Percentiles rank a stretch among this genome's conserved stretches.
Evolutionary conservation across 2,113 vertebrate genomes (phyloP).

Genomic region (Mastomys coucha): DNA sequence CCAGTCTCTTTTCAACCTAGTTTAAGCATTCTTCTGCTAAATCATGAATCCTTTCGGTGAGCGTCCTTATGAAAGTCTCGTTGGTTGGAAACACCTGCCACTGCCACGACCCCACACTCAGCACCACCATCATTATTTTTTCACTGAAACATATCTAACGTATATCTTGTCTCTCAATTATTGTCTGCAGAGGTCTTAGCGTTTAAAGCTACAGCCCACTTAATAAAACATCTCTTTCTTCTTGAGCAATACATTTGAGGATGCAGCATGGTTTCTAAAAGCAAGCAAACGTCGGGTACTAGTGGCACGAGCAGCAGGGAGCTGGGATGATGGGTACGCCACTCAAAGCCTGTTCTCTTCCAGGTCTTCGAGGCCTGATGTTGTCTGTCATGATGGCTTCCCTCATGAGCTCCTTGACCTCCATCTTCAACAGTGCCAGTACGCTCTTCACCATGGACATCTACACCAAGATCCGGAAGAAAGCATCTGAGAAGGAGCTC

Average conservation of each 20-base stretch:
- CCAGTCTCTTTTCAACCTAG: constrained; percentile 4
- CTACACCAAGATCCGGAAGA: constrained; percentile 92
- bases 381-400: constrained; percentile 97
- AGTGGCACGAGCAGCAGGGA: not conserved
- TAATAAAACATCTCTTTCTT: not conserved
- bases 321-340: not conserved
- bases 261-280: not conserved
- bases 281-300: not conserved
- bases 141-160: not conserved
- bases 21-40: constrained; percentile 9
- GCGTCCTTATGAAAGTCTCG: not conserved
- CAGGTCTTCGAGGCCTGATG: constrained; percentile 97
- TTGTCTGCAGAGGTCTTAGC: not conserved
- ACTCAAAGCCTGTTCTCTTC: constrained; percentile 55
- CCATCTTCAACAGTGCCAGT: constrained; percentile 98
- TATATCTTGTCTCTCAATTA: not conserved
- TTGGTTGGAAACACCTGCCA: not conserved
- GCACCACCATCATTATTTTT: not conserved
- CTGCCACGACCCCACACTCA: too few relatives aligned
- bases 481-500: constrained; percentile 92
- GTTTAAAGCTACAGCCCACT: not conserved
- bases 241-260: not conserved
- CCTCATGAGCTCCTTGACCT: constrained; percentile 98
- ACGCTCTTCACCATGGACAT: constrained; percentile 99
- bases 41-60: constrained; percentile 6